phyloP scores from a whole-genome alignment of 2,113 vertebrate genomes.

The Chlamydotis undulata region DNA sequence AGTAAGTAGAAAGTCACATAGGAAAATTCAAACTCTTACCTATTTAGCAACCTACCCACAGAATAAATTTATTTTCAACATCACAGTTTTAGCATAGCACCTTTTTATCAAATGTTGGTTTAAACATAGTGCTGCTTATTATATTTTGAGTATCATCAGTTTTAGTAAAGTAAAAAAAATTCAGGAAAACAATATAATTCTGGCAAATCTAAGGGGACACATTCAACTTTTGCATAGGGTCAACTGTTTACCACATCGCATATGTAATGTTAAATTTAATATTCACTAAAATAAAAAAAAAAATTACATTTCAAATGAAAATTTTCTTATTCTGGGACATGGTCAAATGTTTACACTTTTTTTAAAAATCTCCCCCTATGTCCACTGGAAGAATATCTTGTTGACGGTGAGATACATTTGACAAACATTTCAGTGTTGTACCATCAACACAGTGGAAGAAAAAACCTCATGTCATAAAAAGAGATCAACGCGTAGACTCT shows the following conservation, averaged over 20 bases:
- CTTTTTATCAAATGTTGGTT: neutral
- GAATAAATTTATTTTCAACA: neutral
- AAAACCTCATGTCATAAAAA: neutral
- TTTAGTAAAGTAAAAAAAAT: neutral
- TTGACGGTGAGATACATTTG: neutral
- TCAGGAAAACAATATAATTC: neutral
- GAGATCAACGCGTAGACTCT: neutral
- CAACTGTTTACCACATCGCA: neutral
- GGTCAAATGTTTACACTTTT: neutral
- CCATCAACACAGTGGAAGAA: neutral
- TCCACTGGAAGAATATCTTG: neutral
- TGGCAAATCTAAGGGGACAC: accelerated
- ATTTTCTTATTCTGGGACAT: neutral
- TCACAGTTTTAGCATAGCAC: neutral
- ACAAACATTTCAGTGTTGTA: neutral
- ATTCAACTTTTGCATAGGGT: neutral
- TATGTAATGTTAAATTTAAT: neutral
- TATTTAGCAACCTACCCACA: neutral
- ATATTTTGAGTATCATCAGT: neutral
- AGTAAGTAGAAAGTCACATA: neutral
- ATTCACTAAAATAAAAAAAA: neutral
- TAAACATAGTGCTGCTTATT: neutral
- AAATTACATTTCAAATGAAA: neutral
- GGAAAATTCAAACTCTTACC: neutral
- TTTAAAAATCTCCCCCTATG: neutral